Evolutionary conservation across 2,888 invertebrate species (phyloP).

Genomic region (Leptinotarsa juncta): DNA sequence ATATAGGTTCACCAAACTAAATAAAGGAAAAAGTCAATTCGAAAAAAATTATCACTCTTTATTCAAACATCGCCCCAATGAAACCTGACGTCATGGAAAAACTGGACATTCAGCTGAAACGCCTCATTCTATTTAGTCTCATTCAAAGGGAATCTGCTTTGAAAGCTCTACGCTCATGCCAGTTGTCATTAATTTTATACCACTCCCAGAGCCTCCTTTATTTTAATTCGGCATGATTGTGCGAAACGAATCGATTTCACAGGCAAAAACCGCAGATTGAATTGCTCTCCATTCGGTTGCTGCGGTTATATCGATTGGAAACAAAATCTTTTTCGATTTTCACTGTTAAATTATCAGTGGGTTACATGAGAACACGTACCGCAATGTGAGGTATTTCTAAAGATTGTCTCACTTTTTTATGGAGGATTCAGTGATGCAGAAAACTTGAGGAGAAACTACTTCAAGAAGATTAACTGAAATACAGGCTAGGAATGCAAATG

Average conservation of each 20-base stretch:
- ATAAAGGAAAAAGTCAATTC: too few relatives aligned
- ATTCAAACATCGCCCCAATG: too few relatives aligned
- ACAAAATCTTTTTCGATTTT: slow-evolving; percentile 45
- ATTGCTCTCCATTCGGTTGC: slow-evolving; percentile 34
- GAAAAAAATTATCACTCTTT: too few relatives aligned
- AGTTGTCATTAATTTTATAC: slow-evolving; percentile 26
- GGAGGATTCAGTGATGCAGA: not conserved
- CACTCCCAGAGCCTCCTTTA: slow-evolving; percentile 15
- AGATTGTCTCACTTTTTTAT: slow-evolving; percentile 6
- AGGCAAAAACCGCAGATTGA: slow-evolving; percentile 39
- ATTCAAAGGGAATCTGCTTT: not conserved
- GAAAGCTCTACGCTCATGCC: not conserved
- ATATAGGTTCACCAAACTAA: too few relatives aligned
- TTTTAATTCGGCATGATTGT: slow-evolving; percentile 36
- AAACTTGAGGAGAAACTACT: slow-evolving; percentile 6
- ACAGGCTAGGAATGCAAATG: not conserved
- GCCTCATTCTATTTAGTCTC: too few relatives aligned
- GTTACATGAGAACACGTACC: slow-evolving; percentile 41
- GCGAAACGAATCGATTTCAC: slow-evolving; percentile 42
- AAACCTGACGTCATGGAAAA: too few relatives aligned
- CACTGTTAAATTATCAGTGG: slow-evolving; percentile 39
- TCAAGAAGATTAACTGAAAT: not conserved
- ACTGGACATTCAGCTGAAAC: too few relatives aligned
- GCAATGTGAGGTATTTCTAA: not conserved
- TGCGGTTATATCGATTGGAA: slow-evolving; percentile 44